Conservation (phyloP, 2,113 vertebrate genomes). For the Hyperopisus bebe region DNA sequence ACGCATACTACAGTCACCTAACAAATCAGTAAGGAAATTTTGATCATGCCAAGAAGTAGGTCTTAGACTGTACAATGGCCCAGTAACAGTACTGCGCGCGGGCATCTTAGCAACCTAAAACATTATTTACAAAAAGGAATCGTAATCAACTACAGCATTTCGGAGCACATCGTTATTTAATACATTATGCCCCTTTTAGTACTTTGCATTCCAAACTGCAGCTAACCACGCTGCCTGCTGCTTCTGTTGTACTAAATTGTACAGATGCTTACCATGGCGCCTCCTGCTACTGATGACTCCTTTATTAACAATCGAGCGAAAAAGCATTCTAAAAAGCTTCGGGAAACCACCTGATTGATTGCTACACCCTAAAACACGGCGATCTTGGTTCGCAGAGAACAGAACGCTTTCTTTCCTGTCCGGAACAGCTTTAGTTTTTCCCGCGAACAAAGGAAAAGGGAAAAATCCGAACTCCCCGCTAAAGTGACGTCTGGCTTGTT, state of each 20-base stretch:
- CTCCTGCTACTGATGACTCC: slow-evolving; percentile 42
- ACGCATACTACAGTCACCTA: neutral
- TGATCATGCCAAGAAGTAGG: neutral
- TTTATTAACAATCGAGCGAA: slow-evolving; percentile 57
- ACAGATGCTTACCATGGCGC: slow-evolving; percentile 52
- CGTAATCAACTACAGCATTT: neutral
- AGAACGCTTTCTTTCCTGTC: neutral
- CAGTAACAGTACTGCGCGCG: neutral
- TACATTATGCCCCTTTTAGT: neutral
- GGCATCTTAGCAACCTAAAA: neutral
- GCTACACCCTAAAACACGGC: neutral
- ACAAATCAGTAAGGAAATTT: neutral
- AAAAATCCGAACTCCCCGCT: slow-evolving; percentile 55
- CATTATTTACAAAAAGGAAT: neutral
- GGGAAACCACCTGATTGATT: neutral
- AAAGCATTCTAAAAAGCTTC: slow-evolving; percentile 46
- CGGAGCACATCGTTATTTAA: neutral
- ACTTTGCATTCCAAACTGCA: neutral
- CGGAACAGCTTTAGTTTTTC: slow-evolving; percentile 38
- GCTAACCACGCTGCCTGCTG: neutral
- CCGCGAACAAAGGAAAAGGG: slow-evolving; percentile 49
- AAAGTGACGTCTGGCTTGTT: slow-evolving; percentile 30
- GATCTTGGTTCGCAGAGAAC: neutral
- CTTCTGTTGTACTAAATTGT: neutral
- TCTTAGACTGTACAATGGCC: neutral